Percentiles rank a stretch among this genome's conserved stretches.
These are phyloP conservation scores for Noctua pronuba DNA, from an alignment of 2,888 invertebrate genomes.

Conservation along the genomic window DNA sequence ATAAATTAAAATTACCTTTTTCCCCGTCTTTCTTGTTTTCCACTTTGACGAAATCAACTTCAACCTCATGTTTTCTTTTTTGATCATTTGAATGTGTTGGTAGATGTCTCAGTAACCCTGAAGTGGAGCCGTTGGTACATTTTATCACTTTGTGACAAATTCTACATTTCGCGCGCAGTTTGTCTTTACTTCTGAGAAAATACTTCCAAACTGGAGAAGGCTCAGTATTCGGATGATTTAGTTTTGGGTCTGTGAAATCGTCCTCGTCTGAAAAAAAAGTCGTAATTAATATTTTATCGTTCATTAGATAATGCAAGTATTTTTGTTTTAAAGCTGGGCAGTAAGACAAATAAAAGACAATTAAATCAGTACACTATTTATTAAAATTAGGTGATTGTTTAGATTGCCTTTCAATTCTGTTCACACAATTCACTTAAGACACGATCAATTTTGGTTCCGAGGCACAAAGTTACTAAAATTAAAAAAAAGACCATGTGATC, in stretches of 20 bases:
- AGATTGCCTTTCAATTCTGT: not conserved
- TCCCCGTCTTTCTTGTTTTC: not conserved
- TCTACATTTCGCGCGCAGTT: too few relatives aligned
- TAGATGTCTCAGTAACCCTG: too few relatives aligned
- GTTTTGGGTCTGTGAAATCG: not conserved
- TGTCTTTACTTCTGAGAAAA: too few relatives aligned
- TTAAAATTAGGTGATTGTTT: not conserved
- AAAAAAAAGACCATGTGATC: not conserved
- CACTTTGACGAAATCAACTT: too few relatives aligned
- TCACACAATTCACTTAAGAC: not conserved
- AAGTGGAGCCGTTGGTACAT: not conserved
- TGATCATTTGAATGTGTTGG: too few relatives aligned
- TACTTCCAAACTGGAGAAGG: too few relatives aligned
- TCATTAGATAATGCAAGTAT: too few relatives aligned
- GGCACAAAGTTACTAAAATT: not conserved
- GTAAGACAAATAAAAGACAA: not conserved
- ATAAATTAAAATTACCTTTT: too few relatives aligned
- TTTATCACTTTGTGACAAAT: constrained; percentile 23
- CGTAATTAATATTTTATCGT: not conserved
- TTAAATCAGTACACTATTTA: not conserved
- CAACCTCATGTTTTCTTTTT: too few relatives aligned
- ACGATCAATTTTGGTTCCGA: not conserved
- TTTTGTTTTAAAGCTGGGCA: not conserved
- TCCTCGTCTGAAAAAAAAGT: too few relatives aligned
- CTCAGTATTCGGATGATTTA: constrained; percentile 21